Percentiles rank a stretch among this genome's conserved stretches.
phyloP scores from a whole-genome alignment of 1,140 invertebrate genomes.

The Calephelis virginiensis region DNA sequence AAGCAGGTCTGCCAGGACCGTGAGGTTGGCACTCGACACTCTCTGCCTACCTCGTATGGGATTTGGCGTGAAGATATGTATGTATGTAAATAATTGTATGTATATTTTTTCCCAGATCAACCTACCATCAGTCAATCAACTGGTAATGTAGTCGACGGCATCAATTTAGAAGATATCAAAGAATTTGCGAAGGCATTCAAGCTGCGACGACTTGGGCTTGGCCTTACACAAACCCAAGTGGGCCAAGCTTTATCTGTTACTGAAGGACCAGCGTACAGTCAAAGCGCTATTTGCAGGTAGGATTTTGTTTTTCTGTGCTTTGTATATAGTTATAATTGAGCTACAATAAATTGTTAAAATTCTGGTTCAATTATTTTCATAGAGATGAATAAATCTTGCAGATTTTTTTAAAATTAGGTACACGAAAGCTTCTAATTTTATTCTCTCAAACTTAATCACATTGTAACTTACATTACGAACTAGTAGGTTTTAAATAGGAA shows the following conservation, averaged over 20 bases:
- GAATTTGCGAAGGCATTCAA: constrained; percentile 99
- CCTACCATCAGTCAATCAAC: constrained; percentile 95
- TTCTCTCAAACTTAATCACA: no score
- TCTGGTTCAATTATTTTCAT: neutral
- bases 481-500: no score
- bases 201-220: constrained; percentile 92
- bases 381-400: neutral
- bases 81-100: neutral
- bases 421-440: no score
- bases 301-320: constrained; percentile 16
- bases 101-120: constrained; percentile 82
- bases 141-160: constrained; percentile 96
- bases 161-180: constrained; percentile 98
- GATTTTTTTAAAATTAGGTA: neutral
- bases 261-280: constrained; percentile 98
- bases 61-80: no score
- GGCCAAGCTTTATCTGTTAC: constrained; percentile 96
- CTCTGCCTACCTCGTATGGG: no score
- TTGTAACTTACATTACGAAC: no score
- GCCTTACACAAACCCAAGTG: constrained; percentile 97
- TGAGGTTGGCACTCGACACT: no score
- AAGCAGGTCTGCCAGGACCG: no score
- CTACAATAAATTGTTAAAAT: neutral
- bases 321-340: neutral
- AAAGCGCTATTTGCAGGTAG: constrained; percentile 99